Evolutionary conservation across 2,797 vertebrate species (phyloP).

Genomic region (Chiroxiphia lanceolata): DNA sequence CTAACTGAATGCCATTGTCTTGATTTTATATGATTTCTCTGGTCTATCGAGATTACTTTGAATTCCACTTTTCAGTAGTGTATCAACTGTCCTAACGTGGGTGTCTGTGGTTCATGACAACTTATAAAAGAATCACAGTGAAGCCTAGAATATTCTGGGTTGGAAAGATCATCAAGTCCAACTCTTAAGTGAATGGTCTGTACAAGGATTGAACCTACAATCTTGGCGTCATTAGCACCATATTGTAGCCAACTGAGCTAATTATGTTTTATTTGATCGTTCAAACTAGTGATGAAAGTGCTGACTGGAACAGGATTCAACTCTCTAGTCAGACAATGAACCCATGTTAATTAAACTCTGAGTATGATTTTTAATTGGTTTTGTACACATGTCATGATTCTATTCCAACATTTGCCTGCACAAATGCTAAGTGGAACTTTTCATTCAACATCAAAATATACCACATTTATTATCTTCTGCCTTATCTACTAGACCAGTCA

Average conservation of each 20-base stretch:
- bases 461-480: background rate
- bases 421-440: background rate
- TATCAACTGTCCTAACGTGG: background rate
- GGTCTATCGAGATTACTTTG: background rate
- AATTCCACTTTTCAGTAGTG: background rate
- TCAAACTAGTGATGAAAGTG: background rate
- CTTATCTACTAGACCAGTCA: background rate
- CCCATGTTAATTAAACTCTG: background rate
- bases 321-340: background rate
- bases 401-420: background rate
- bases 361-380: background rate
- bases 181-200: background rate
- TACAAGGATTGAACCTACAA: rapidly evolving
- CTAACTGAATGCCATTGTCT: background rate
- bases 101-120: background rate
- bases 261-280: background rate
- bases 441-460: background rate
- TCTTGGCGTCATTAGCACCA: background rate
- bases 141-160: background rate
- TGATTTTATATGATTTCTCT: background rate
- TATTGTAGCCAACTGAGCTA: background rate
- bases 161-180: background rate
- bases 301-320: background rate
- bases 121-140: background rate
- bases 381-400: background rate